Evolutionary conservation across 2,888 invertebrate species (phyloP).

Genomic region (Acrobasis repandana): DNA sequence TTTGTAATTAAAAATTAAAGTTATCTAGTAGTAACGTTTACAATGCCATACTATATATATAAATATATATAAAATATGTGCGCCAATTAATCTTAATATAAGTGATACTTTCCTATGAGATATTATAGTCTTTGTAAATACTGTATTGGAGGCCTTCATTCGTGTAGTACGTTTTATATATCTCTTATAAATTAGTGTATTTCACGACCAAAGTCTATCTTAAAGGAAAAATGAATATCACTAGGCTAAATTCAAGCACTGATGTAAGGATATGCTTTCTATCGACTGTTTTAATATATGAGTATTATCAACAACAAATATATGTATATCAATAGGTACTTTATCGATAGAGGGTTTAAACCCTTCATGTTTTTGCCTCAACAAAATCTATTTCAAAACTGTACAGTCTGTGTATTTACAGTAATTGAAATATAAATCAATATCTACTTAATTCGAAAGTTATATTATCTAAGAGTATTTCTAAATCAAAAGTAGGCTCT

Average conservation of each 20-base stretch:
- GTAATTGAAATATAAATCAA: not conserved
- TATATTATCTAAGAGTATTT: no score
- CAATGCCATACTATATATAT: conserved; percentile 7
- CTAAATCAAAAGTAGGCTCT: no score
- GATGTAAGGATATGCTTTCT: conserved; percentile 46
- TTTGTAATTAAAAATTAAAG: not conserved
- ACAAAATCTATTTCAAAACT: not conserved
- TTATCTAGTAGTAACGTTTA: conserved; percentile 3
- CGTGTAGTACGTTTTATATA: conserved; percentile 55
- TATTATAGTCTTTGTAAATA: conserved; percentile 61
- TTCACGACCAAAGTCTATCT: conserved; percentile 73
- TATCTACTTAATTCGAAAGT: no score
- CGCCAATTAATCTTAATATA: conserved; percentile 46
- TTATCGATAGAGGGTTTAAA: not conserved
- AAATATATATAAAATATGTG: conserved; percentile 23
- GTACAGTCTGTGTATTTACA: no score
- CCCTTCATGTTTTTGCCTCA: not conserved
- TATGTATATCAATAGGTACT: conserved; percentile 12
- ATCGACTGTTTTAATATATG: conserved; percentile 39
- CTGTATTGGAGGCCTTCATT: conserved; percentile 76
- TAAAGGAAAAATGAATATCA: conserved; percentile 58
- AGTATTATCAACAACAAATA: conserved; percentile 13
- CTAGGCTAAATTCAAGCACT: conserved; percentile 57
- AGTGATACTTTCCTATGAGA: conserved; percentile 63
- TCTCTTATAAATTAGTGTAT: conserved; percentile 52